Percentiles rank a stretch among this genome's conserved stretches.
Conservation (phyloP, 23 tunicate genomes). For the Trididemnum nubilum region DNA sequence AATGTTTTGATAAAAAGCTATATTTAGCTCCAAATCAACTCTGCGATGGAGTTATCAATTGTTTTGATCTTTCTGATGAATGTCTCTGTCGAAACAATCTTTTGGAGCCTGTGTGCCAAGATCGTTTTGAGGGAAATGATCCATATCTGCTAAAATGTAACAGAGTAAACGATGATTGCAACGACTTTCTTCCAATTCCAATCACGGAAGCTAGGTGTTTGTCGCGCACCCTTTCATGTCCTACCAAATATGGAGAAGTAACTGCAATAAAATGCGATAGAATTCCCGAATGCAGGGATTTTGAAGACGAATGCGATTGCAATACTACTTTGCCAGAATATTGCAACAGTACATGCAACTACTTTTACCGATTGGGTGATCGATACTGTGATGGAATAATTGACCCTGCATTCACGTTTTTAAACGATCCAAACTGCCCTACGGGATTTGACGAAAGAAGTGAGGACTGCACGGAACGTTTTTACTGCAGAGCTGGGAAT, state of each 20-base stretch:
- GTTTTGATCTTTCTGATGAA: slow-evolving; percentile 25
- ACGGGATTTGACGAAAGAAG: slow-evolving; percentile 9
- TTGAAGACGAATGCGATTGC: slow-evolving; percentile 13
- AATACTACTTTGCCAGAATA: neutral
- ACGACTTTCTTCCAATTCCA: neutral
- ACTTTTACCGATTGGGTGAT: neutral
- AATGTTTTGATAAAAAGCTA: slow-evolving; percentile 1
- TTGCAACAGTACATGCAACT: slow-evolving; percentile 5
- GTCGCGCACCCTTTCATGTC: neutral
- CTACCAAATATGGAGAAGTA: neutral
- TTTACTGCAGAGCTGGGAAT: slow-evolving; percentile 17
- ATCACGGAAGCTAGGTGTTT: neutral
- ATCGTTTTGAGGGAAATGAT: neutral
- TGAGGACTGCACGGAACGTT: neutral
- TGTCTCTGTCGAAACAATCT: slow-evolving; percentile 20
- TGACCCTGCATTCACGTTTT: neutral
- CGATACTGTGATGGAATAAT: slow-evolving; percentile 14
- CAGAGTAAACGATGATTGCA: neutral
- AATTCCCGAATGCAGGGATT: slow-evolving; percentile 6
- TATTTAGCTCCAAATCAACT: neutral
- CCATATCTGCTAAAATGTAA: neutral
- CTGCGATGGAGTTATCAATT: slow-evolving; percentile 19
- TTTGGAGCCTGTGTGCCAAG: neutral
- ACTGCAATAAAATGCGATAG: neutral
- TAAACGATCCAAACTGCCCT: neutral